Evolutionary conservation across 2,797 vertebrate genomes (phyloP), one percentile per base, ranked within the genome.

Genomic region (Siniperca obscura): DNA sequence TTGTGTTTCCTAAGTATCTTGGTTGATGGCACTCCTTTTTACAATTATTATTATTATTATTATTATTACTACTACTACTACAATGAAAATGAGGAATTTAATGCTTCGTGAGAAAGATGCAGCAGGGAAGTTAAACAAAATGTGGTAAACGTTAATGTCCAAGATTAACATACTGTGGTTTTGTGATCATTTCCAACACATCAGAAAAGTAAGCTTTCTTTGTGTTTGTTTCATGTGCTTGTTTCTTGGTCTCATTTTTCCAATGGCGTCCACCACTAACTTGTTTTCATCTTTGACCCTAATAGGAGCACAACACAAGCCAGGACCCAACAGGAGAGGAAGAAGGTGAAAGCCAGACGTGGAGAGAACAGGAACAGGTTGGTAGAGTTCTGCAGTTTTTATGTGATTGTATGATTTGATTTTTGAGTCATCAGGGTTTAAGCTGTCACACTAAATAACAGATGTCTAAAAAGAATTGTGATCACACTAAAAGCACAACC

Each of bases 331-430:
- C 98, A 96, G 65, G 96, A 95, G 91, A 95, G 94, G 90, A 98
- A 98, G 96, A 98, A 98, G 94, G 96, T 96, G 92, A 98, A 98
- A 85, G 88, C 89, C 68, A 96, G 96, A 73, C 95, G 94, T 52
- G 90, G 90, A 40, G 95, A 96, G 74, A 94, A 90, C 65, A 90
- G 95, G 76, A 96, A 96, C 91, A 97, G 98, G 98, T 99, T 93
- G 13, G 89, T 91, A 1, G 25, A 62, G 40, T 1, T 21, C 1
- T 50, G 19, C 19, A 55, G 22, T 60, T 56, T 60, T 25, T 7
- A 12, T 69, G 6, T 25, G 4, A 16, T 61, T 30, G 46, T 44
- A 9, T 62, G 14, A 42, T 19, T 19, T 22, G 46, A 57, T 48
- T 48, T 50, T 5, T 57, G 21, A 40, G 60, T 44, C 10, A 36